Evolutionary conservation across 2,113 vertebrate genomes (phyloP).

Genomic region (Solea senegalensis): DNA sequence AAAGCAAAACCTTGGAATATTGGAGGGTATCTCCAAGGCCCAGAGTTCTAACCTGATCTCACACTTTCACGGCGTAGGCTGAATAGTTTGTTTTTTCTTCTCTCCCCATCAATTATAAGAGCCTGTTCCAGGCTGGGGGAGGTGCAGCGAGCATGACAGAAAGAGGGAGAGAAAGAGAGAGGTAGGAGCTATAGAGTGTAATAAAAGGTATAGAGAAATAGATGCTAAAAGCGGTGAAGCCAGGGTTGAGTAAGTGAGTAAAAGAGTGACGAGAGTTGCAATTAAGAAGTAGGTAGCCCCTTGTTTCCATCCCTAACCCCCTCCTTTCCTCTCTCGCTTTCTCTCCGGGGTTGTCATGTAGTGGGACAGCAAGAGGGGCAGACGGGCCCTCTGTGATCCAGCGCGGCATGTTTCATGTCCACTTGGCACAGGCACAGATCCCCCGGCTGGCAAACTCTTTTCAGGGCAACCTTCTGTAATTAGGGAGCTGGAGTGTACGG

Average conservation of each 20-base stretch:
- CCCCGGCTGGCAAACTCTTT: conserved; percentile 88
- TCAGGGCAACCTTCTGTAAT: conserved; percentile 91
- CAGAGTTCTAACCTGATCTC: conserved; percentile 74
- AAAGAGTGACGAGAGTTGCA: conserved; percentile 48
- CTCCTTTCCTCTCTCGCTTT: conserved; percentile 26
- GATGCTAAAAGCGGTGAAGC: conserved; percentile 23
- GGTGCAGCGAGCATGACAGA: conserved; percentile 46
- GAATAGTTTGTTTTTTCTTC: conserved; percentile 76
- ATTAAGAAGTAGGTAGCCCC: conserved; percentile 54
- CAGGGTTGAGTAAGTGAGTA: conserved; percentile 36
- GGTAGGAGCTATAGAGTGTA: neutral
- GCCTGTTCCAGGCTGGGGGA: conserved; percentile 62
- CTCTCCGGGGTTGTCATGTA: conserved; percentile 73
- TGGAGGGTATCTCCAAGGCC: conserved; percentile 55
- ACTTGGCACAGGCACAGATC: conserved; percentile 84
- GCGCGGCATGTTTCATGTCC: conserved; percentile 83
- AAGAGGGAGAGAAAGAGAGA: conserved; percentile 10
- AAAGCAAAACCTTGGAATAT: conserved; percentile 62
- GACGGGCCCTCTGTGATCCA: conserved; percentile 80
- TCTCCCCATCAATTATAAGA: conserved; percentile 74
- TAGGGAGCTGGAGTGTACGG: conserved; percentile 88
- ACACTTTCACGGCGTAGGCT: conserved; percentile 67
- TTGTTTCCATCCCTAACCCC: conserved; percentile 42
- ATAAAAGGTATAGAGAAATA: conserved; percentile 9
- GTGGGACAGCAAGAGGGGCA: conserved; percentile 76